A percentile compares a stretch with the other conserved stretches of the same genome.
These are phyloP conservation scores for Cyprinus carpio DNA, from an alignment of 2,113 vertebrate genomes.

Conservation along the genomic window DNA sequence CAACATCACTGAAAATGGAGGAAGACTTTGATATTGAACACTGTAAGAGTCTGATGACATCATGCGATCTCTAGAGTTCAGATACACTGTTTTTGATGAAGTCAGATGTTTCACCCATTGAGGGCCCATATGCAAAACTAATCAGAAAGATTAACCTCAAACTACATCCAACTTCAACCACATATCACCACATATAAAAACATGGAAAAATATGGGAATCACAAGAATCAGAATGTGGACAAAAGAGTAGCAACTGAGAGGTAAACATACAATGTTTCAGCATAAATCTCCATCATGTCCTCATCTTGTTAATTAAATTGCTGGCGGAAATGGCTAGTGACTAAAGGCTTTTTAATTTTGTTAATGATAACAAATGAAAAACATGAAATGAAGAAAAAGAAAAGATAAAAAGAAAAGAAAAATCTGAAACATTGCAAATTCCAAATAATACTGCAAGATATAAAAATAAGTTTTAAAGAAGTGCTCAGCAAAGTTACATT, in stretches of 20 bases:
- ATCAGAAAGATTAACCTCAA: no score
- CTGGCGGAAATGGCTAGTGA: no score
- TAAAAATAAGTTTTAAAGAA: not conserved
- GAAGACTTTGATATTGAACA: not conserved
- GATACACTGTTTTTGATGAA: not conserved
- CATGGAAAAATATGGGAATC: not conserved
- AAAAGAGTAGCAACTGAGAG: not conserved
- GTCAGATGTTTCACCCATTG: not conserved
- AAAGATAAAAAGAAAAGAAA: not conserved
- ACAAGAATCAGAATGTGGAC: not conserved
- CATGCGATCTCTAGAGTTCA: no score
- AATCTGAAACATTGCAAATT: not conserved
- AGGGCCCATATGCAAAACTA: constrained; percentile 3
- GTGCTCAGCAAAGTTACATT: not conserved
- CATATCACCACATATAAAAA: no score
- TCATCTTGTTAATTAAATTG: no score
- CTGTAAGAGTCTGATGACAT: not conserved
- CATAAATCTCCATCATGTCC: no score
- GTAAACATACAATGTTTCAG: no score
- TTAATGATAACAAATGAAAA: no score
- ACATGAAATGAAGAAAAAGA: not conserved
- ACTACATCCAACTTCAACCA: no score
- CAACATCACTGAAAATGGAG: not conserved
- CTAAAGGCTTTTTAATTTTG: no score
- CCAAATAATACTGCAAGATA: not conserved